Evolutionary conservation across 2,113 vertebrate genomes (phyloP).

Genomic region (Mustela lutreola): DNA sequence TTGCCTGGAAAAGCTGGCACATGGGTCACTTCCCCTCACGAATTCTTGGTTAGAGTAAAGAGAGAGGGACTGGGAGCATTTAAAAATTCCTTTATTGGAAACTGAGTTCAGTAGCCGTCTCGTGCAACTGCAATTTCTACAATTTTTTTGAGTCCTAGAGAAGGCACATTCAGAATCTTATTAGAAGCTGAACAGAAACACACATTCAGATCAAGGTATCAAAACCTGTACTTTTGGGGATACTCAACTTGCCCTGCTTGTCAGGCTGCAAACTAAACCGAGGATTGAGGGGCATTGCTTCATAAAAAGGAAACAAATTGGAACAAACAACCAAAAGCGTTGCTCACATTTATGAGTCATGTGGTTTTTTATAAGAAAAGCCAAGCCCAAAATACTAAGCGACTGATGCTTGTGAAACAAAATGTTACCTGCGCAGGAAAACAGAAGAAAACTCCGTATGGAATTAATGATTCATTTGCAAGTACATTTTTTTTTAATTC

Average conservation of each 20-base stretch:
- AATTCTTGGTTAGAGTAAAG: background rate
- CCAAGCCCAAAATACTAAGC: conserved; percentile 36
- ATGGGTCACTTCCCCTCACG: background rate
- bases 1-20: conserved; percentile 32
- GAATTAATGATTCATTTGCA: conserved; percentile 72
- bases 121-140: background rate
- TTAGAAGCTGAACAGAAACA: background rate
- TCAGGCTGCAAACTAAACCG: conserved; percentile 18
- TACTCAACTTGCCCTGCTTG: background rate
- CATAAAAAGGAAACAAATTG: conserved; percentile 60
- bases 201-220: background rate
- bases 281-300: background rate
- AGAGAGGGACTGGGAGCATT: background rate
- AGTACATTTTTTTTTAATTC: conserved; percentile 59
- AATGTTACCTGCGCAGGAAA: conserved; percentile 70
- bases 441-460: conserved; percentile 54
- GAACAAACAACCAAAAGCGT: background rate
- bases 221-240: background rate
- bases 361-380: conserved; percentile 67
- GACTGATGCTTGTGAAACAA: conserved; percentile 54
- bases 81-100: conserved; percentile 17
- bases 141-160: background rate
- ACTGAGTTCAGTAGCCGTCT: background rate
- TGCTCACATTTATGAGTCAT: conserved; percentile 59
- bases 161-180: background rate